Conservation (phyloP, 2,888 invertebrate genomes). For the Dicycla oo region DNA sequence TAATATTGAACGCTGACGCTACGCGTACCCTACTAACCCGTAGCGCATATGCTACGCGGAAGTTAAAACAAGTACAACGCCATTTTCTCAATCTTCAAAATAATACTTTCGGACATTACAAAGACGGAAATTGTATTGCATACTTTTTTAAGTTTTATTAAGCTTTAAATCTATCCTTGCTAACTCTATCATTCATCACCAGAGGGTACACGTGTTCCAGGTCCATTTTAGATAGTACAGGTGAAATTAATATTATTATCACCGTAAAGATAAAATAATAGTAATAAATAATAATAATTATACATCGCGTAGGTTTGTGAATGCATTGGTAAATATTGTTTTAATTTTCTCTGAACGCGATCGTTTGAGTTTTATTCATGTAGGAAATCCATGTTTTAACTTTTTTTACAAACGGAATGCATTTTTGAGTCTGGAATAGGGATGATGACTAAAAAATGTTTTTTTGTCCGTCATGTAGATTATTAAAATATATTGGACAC, state of each 20-base stretch:
- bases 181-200: background rate
- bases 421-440: too few species aligned
- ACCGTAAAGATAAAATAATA: too few species aligned
- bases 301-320: background rate
- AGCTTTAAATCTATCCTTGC: background rate
- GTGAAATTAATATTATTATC: background rate
- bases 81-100: background rate
- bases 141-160: background rate
- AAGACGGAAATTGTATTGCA: background rate
- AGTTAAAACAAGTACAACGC: background rate
- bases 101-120: background rate
- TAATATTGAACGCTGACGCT: background rate
- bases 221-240: background rate
- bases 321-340: background rate
- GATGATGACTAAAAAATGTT: too few species aligned
- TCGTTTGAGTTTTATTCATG: background rate
- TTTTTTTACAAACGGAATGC: background rate
- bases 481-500: too few species aligned
- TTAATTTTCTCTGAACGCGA: background rate
- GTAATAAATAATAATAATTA: too few species aligned
- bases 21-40: background rate
- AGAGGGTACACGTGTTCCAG: background rate
- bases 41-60: background rate
- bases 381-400: background rate
- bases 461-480: too few species aligned